Conservation (phyloP, 2,888 invertebrate genomes). For the Lamproptera curius region DNA sequence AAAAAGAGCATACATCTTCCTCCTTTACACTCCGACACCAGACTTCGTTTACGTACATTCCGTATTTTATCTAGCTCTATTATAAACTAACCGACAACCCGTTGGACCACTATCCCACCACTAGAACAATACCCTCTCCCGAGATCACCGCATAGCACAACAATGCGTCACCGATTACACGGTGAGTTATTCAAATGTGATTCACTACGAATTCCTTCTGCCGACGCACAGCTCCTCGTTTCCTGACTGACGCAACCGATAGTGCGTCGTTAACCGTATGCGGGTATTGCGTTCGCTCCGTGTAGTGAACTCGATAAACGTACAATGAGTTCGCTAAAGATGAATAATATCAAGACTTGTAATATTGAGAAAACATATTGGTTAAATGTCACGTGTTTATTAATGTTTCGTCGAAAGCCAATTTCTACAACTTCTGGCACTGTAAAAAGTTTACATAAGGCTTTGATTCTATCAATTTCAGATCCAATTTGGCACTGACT, state of each 20-base stretch:
- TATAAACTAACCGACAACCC: neutral
- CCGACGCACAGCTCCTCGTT: neutral
- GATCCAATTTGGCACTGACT: no score
- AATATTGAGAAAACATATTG: neutral
- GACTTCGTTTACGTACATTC: neutral
- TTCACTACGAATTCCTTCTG: neutral
- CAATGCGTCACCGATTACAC: neutral
- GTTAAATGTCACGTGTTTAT: neutral
- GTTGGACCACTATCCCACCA: neutral
- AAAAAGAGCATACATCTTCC: no score
- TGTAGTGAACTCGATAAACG: neutral
- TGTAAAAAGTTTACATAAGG: neutral
- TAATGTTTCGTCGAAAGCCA: neutral
- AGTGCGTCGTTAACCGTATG: no score
- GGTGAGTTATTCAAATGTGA: no score
- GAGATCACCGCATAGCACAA: neutral
- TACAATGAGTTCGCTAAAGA: neutral
- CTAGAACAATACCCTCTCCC: neutral
- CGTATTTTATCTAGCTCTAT: neutral
- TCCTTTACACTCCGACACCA: no score
- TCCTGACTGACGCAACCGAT: neutral
- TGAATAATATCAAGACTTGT: neutral
- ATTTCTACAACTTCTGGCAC: neutral
- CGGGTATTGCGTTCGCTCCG: neutral
- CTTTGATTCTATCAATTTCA: neutral